These are phyloP conservation scores for Sparus aurata DNA, from an alignment of 2,797 vertebrate genomes.

Conservation along the genomic window DNA sequence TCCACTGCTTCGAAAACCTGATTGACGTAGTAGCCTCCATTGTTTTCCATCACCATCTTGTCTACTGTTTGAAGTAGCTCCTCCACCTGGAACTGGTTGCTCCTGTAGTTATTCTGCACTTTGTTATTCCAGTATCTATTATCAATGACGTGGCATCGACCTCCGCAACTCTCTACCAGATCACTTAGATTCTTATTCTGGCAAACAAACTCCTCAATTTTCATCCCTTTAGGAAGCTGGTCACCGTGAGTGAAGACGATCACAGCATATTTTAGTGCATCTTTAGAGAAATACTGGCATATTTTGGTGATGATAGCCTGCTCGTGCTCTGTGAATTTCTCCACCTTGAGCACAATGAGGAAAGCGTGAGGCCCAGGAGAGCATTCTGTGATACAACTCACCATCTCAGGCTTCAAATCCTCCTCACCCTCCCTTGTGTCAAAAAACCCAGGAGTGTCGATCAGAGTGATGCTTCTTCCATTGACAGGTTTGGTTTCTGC, in stretches of 20 bases:
- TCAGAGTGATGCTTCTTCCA: conserved; percentile 52
- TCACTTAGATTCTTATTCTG: conserved; percentile 34
- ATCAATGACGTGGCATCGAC: conserved; percentile 66
- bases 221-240: conserved; percentile 8
- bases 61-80: conserved; percentile 64
- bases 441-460: conserved; percentile 72
- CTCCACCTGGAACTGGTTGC: conserved; percentile 56
- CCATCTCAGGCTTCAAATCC: conserved; percentile 49
- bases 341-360: conserved; percentile 77
- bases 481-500: conserved; percentile 38
- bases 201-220: conserved; percentile 58
- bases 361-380: conserved; percentile 76
- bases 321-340: conserved; percentile 70
- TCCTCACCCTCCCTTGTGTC: conserved; percentile 32
- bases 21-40: conserved; percentile 57
- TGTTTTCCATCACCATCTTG: conserved; percentile 44
- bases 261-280: conserved; percentile 57
- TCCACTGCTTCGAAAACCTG: conserved; percentile 26
- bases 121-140: conserved; percentile 54
- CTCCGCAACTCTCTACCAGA: conserved; percentile 60
- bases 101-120: conserved; percentile 41
- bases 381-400: conserved; percentile 62
- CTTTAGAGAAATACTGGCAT: conserved; percentile 50
- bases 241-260: conserved; percentile 76
- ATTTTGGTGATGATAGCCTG: conserved; percentile 56